These are phyloP conservation scores for Clarias batrachus DNA, from an alignment of 2,113 vertebrate species.

Conservation along the genomic window DNA sequence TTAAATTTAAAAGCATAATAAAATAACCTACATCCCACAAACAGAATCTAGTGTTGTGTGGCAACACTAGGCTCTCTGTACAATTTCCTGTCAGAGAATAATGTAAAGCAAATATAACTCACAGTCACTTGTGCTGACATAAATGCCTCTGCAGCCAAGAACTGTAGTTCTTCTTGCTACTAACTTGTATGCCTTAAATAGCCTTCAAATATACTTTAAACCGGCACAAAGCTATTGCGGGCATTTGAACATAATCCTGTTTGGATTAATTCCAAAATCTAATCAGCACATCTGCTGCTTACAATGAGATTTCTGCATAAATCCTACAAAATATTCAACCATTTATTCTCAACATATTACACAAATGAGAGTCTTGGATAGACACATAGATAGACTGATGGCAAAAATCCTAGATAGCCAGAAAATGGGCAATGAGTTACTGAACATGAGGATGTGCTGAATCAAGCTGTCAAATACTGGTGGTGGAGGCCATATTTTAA, in stretches of 20 bases:
- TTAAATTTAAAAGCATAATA: not conserved
- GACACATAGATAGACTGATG: not conserved
- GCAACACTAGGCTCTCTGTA: not conserved
- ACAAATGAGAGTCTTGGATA: not conserved
- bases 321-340: not conserved
- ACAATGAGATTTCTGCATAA: not conserved
- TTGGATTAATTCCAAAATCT: not conserved
- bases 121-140: not conserved
- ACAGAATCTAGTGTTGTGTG: not conserved
- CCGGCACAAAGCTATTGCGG: not conserved
- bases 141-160: not conserved
- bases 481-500: not conserved
- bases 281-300: not conserved
- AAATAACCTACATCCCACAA: not conserved
- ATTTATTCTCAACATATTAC: not conserved
- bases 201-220: not conserved
- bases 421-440: not conserved
- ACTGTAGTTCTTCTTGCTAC: not conserved
- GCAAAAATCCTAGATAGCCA: not conserved
- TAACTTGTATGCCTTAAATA: not conserved
- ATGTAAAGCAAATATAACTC: not conserved
- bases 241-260: not conserved
- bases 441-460: not conserved
- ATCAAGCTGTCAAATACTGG: not conserved
- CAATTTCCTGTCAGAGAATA: not conserved